Base-by-base conservation (phyloP, 2,888 invertebrate genomes). In the Eupsilia transversa region DNA sequence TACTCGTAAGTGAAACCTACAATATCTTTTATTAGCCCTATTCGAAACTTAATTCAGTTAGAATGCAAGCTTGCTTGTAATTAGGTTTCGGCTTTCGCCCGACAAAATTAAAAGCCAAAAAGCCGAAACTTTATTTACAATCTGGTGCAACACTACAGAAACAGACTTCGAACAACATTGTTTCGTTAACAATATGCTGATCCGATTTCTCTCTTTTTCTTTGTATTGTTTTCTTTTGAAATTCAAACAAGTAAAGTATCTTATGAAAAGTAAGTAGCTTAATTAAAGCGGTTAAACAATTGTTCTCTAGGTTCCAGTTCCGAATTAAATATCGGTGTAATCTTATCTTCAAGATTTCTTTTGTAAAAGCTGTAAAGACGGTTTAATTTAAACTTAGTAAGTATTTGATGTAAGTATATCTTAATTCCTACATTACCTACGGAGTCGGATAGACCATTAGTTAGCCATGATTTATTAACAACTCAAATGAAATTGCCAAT, bases 41-140 rank as follows among this genome's bases (percentile, higher is more conserved):
- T 43, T 52, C 14, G 5, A 23, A 52, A 43, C 23, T 17, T 20
- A 35, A 46, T n/a, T 46, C 14, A 43, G 20, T 70, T 61, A 46
- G 4, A 56, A 46, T 46, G 27, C 38, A 54, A 72, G 54, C 80
- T 72, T 14, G n/a, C 41, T 23, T 14, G 38, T 23, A 60, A 54
- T 52, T 27, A 6, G 12, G 46, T 61, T 79, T 79, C 60, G 52
- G 43, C 33, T 54, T 79, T 56, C n/a, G 17, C 20, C n/a, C 10
- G 9, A 54, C 27, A 43, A 49, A 46, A 35, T 57, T 57, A 23
- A 59, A 57, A 17, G 63, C 72, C 43, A 56, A 73, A 66, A 76
- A 23, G 66, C 64, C 81, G 59, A 83, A 74, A 83, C 52, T 63
- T 33, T 66, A 75, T 67, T 74, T 67, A 46, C 9, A 66, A 71